These are phyloP conservation scores for Anthopleura xanthogrammica DNA, from an alignment of 92 coral and sea anemone genomes.

Conservation along the genomic window DNA sequence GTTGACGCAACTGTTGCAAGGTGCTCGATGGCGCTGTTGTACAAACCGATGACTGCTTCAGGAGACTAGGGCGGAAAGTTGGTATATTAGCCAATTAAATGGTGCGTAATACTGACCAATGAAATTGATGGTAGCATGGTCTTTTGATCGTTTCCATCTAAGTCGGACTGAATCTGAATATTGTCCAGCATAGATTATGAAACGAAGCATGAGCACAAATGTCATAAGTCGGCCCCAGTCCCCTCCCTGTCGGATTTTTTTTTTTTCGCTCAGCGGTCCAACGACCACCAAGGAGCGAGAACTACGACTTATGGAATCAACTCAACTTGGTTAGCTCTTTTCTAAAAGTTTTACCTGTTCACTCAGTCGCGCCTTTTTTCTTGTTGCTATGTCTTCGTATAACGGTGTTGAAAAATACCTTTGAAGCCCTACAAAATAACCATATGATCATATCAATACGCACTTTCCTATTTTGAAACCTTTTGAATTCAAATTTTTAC, in stretches of 20 bases:
- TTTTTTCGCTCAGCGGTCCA: too few species aligned
- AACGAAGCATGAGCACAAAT: background rate
- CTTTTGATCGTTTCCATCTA: background rate
- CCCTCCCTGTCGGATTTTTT: too few species aligned
- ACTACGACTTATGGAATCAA: too few species aligned
- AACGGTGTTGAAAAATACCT: slow-evolving; percentile 59
- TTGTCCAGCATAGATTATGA: background rate
- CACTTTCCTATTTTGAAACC: too few species aligned
- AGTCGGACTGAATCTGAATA: background rate
- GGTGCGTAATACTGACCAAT: background rate
- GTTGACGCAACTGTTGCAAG: slow-evolving; percentile 73
- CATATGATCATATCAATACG: background rate
- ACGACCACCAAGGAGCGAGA: too few species aligned
- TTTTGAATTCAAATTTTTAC: too few species aligned
- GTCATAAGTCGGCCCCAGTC: background rate
- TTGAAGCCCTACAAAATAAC: slow-evolving; percentile 58
- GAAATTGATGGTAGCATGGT: background rate
- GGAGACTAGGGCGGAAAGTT: slow-evolving; percentile 63
- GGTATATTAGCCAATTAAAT: background rate
- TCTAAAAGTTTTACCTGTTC: slow-evolving; percentile 66
- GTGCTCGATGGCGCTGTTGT: slow-evolving; percentile 74
- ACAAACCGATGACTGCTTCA: slow-evolving; percentile 75
- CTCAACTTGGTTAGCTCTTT: background rate
- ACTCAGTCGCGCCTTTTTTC: slow-evolving; percentile 71
- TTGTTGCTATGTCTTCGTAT: slow-evolving; percentile 68